Evolutionary conservation across 2,888 invertebrate species (phyloP).

Genomic region (Lepidochitona cinerea): DNA sequence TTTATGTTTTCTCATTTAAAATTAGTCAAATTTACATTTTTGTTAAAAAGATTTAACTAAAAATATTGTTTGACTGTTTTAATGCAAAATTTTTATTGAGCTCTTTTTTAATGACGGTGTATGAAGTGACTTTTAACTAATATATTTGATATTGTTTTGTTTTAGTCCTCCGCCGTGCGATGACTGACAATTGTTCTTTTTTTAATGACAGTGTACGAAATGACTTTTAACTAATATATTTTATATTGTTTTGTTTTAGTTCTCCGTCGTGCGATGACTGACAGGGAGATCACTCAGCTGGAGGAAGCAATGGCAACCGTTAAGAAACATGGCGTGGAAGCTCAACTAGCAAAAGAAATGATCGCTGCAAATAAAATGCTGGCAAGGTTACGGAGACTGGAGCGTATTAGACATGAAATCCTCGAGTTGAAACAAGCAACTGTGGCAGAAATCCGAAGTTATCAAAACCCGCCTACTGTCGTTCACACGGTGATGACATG

Average conservation of each 20-base stretch:
- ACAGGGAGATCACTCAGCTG: constrained; percentile 56
- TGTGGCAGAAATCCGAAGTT: constrained; percentile 50
- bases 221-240: no score
- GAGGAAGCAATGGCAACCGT: constrained; percentile 63
- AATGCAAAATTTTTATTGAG: no score
- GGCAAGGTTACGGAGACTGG: constrained; percentile 47
- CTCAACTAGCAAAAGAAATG: constrained; percentile 57
- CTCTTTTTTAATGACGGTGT: no score
- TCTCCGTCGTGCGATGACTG: constrained; percentile 57
- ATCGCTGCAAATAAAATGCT: constrained; percentile 57
- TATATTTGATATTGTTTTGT: no score
- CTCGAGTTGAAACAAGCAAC: constrained; percentile 50
- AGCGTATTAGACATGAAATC: constrained; percentile 50
- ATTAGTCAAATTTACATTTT: no score
- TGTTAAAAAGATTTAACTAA: no score
- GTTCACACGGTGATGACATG: constrained; percentile 48
- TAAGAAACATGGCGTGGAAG: constrained; percentile 61
- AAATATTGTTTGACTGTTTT: no score
- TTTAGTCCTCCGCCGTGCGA: no score
- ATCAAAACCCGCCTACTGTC: constrained; percentile 39
- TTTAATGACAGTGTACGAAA: no score
- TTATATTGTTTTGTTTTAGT: constrained; percentile 37
- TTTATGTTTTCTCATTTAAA: no score
- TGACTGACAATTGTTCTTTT: no score
- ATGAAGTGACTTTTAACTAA: no score